These are phyloP conservation scores for Monochamus saltuarius DNA, from an alignment of 1,140 invertebrate species.

Conservation along the genomic window DNA sequence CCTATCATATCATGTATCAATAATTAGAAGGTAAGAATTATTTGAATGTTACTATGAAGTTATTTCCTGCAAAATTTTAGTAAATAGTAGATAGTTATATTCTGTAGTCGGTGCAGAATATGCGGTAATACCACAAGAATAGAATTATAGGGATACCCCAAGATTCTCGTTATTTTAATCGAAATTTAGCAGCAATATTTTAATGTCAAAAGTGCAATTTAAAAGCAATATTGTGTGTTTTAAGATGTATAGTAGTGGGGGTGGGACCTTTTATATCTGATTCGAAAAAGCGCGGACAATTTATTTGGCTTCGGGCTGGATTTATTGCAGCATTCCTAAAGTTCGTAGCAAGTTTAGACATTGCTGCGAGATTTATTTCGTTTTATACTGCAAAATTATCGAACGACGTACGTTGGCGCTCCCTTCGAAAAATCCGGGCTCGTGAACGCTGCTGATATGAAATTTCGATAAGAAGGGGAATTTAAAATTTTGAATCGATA, in stretches of 20 bases:
- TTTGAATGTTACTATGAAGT: too few relatives aligned
- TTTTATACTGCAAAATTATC: neutral
- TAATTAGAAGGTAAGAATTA: too few relatives aligned
- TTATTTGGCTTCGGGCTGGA: conserved; percentile 30
- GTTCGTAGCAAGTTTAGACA: neutral
- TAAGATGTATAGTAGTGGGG: conserved; percentile 11
- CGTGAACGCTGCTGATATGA: conserved; percentile 23
- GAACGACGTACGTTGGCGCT: conserved; percentile 4
- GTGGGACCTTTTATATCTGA: conserved; percentile 30
- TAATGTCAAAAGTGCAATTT: conserved; percentile 15
- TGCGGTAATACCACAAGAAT: too few relatives aligned
- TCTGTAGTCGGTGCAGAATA: too few relatives aligned
- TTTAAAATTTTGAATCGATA: conserved; percentile 39
- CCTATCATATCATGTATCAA: too few relatives aligned
- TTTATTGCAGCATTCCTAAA: conserved; percentile 28
- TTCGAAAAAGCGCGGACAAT: conserved; percentile 32
- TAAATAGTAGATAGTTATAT: too few relatives aligned
- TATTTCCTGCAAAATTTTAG: too few relatives aligned
- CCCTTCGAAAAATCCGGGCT: neutral
- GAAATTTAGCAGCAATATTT: conserved; percentile 7
- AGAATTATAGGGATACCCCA: too few relatives aligned
- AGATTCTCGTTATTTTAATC: neutral
- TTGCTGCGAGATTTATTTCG: neutral
- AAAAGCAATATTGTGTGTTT: conserved; percentile 22
- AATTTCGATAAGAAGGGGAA: conserved; percentile 36